Evolutionary conservation across 2,888 invertebrate genomes (phyloP).

Genomic region (Taenaris catops): DNA sequence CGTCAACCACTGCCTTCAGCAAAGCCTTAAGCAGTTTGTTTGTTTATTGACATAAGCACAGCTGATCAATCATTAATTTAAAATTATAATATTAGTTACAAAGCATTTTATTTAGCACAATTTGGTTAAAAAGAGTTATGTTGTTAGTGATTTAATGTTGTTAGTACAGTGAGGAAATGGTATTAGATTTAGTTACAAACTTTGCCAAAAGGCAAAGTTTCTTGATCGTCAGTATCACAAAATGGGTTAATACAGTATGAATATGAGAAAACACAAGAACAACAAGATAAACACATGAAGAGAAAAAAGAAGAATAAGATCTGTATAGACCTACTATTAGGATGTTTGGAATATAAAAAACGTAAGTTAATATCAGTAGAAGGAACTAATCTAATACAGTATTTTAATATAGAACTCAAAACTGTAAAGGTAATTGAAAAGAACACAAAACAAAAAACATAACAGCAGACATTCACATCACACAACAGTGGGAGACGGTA

Average conservation of each 20-base stretch:
- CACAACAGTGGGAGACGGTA: slow-evolving; percentile 32
- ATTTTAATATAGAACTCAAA: slow-evolving; percentile 14
- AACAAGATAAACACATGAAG: too few species aligned
- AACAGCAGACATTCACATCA: slow-evolving; percentile 24
- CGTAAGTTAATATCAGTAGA: too few species aligned
- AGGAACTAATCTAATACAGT: slow-evolving; percentile 28
- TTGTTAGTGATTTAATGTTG: too few species aligned
- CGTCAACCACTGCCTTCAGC: slow-evolving; percentile 51
- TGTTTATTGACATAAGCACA: slow-evolving; percentile 4
- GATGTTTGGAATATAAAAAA: too few species aligned
- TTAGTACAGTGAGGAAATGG: neutral
- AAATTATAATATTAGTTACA: too few species aligned
- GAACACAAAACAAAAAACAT: slow-evolving; percentile 14
- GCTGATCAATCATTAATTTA: slow-evolving; percentile 1
- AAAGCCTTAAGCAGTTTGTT: slow-evolving; percentile 30
- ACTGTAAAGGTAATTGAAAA: slow-evolving; percentile 1
- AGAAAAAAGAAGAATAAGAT: too few species aligned
- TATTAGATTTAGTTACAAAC: slow-evolving; percentile 1
- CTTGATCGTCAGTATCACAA: slow-evolving; percentile 1
- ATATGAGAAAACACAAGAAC: slow-evolving; percentile 1
- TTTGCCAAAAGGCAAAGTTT: neutral
- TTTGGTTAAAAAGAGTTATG: too few species aligned
- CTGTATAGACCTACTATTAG: too few species aligned
- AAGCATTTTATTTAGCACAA: too few species aligned
- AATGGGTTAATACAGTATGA: neutral